A percentile compares a stretch with the other conserved stretches of the same genome.
Evolutionary conservation across 2,888 invertebrate genomes (phyloP).

Genomic region (Protodeltote pygarga): DNA sequence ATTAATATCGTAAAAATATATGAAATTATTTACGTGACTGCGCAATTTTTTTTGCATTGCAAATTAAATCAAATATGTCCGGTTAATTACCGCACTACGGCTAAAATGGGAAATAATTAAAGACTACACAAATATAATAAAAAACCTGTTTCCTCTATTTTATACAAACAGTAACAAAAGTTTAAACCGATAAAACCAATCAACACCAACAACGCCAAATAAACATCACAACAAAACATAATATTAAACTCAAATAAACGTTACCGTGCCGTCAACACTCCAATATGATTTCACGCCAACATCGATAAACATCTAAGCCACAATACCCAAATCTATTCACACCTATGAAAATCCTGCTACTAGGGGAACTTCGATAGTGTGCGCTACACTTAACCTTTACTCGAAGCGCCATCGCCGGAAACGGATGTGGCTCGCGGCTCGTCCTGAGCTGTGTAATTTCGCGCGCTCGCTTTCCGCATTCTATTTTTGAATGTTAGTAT

Average conservation of each 20-base stretch:
- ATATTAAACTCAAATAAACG: neutral
- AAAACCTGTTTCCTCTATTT: too few species aligned
- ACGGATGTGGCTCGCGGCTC: constrained; percentile 61
- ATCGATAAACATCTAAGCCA: constrained; percentile 18
- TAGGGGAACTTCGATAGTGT: constrained; percentile 23
- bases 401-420: constrained; percentile 55
- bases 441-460: constrained; percentile 68
- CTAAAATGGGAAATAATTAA: too few species aligned
- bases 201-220: neutral
- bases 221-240: neutral
- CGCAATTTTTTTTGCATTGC: too few species aligned
- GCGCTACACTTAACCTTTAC: constrained; percentile 30
- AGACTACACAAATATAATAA: too few species aligned
- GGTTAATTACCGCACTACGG: too few species aligned
- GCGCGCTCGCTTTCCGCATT: constrained; percentile 62
- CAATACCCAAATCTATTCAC: constrained; percentile 9
- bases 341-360: constrained; percentile 14
- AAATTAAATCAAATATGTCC: too few species aligned
- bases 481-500: constrained; percentile 61
- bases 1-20: too few species aligned
- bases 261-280: neutral
- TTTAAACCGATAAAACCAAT: neutral
- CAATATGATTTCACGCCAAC: neutral
- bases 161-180: too few species aligned
- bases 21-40: too few species aligned